A percentile compares a stretch with the other conserved stretches of the same genome.
Evolutionary conservation across 2,888 invertebrate genomes (phyloP).

Genomic region (Sinhomidia bicolor): DNA sequence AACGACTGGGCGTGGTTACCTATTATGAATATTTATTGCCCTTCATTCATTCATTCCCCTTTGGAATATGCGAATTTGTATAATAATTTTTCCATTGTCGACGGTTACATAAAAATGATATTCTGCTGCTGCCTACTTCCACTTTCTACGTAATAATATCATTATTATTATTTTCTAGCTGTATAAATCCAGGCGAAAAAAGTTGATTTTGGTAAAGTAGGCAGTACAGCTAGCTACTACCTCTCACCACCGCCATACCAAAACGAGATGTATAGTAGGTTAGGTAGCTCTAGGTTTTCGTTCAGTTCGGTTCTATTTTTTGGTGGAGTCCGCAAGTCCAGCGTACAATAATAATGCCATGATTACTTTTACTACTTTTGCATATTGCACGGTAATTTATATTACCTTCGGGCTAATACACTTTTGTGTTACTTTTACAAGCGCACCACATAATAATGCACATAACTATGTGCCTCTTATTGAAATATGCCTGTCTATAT

Average conservation of each 20-base stretch:
- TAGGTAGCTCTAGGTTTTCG: too few relatives aligned
- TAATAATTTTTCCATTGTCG: conserved; percentile 35
- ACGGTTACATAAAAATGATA: conserved; percentile 29
- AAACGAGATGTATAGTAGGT: too few relatives aligned
- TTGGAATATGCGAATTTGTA: conserved; percentile 47
- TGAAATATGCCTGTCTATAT: neutral
- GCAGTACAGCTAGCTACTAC: too few relatives aligned
- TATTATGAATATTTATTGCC: conserved; percentile 74
- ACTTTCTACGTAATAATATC: neutral
- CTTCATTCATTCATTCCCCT: conserved; percentile 53
- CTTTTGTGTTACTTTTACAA: neutral
- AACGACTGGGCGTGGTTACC: conserved; percentile 69
- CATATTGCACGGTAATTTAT: conserved; percentile 35
- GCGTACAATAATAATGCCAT: conserved; percentile 5
- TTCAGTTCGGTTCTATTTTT: too few relatives aligned
- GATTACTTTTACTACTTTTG: conserved; percentile 43
- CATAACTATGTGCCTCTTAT: neutral
- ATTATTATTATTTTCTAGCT: neutral
- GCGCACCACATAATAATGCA: neutral
- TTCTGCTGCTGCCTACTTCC: neutral
- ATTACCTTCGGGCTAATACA: conserved; percentile 17
- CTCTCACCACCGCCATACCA: too few relatives aligned
- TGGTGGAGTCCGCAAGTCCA: neutral
- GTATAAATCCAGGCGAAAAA: neutral
- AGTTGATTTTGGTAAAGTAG: neutral